Percentiles rank a stretch among this genome's conserved stretches.
Conservation (phyloP, 2,113 vertebrate genomes). For the Grammomys dolichurus region DNA sequence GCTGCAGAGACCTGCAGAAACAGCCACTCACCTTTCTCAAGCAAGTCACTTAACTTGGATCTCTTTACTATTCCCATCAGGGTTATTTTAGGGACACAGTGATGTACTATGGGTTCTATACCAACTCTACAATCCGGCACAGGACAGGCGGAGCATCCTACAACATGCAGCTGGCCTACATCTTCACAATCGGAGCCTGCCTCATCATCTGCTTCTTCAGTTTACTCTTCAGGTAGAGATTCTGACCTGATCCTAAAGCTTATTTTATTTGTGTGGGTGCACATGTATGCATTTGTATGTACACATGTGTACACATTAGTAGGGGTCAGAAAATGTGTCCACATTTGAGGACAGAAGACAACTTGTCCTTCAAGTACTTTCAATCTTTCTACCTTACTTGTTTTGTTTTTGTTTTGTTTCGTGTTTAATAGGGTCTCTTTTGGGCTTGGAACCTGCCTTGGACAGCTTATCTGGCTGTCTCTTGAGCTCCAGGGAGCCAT, state of each 20-base stretch:
- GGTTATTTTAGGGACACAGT: conserved; percentile 89
- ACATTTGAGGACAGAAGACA: not conserved
- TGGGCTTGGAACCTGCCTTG: not conserved
- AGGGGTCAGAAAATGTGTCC: not conserved
- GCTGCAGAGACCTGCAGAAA: not conserved
- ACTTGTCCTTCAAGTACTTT: not conserved
- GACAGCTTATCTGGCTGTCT: not conserved
- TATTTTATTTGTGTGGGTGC: not conserved
- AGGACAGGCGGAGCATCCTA: conserved; percentile 82
- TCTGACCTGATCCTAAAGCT: not conserved
- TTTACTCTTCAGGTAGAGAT: conserved; percentile 92
- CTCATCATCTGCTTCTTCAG: conserved; percentile 92
- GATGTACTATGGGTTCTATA: conserved; percentile 96
- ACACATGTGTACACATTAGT: not conserved
- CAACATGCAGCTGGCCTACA: conserved; percentile 95
- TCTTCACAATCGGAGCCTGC: conserved; percentile 93
- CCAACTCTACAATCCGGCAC: conserved; percentile 84
- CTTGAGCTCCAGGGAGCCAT: not conserved
- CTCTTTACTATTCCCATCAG: conserved; percentile 76
- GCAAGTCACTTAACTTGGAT: not conserved
- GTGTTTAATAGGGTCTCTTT: not conserved
- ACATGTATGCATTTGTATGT: not conserved
- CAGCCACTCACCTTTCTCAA: not conserved
- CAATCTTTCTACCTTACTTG: not conserved
- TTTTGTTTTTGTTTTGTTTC: not conserved